Percentiles rank a stretch among this genome's conserved stretches.
Conservation (phyloP, 2,113 vertebrate genomes). For the Cebidichthys violaceus region DNA sequence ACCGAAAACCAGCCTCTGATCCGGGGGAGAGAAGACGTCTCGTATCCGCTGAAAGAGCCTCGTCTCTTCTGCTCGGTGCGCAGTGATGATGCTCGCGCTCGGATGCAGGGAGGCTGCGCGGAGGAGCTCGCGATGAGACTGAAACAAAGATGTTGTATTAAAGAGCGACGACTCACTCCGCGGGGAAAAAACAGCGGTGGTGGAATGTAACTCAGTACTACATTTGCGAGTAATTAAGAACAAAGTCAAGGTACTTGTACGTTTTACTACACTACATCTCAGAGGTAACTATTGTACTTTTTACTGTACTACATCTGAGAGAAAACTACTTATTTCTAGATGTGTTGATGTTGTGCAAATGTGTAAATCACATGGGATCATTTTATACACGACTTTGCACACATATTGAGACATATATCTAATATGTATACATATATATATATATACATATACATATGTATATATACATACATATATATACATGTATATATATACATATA, state of each 20-base stretch:
- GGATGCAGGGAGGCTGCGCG: constrained; percentile 74
- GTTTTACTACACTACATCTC: not conserved
- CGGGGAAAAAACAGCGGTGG: not conserved
- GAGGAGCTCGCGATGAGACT: constrained; percentile 56
- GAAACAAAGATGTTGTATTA: constrained; percentile 11
- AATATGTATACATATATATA: no score
- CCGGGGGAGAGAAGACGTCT: not conserved
- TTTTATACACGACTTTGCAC: no score
- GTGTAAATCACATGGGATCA: no score
- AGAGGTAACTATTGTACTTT: not conserved
- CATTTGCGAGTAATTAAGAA: not conserved
- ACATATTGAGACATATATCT: no score
- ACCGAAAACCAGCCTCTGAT: not conserved
- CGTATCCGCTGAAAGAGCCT: no score
- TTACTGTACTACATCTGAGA: not conserved
- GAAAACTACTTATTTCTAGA: no score
- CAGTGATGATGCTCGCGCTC: constrained; percentile 58
- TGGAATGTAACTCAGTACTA: not conserved
- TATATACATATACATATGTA: no score
- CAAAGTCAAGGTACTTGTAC: no score
- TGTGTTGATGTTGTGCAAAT: no score
- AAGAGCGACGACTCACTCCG: not conserved
- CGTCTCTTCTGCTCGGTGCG: constrained; percentile 3
- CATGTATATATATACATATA: no score
- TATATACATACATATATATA: no score